phyloP scores from a whole-genome alignment of 2,113 vertebrate genomes.

The Euleptes europaea region DNA sequence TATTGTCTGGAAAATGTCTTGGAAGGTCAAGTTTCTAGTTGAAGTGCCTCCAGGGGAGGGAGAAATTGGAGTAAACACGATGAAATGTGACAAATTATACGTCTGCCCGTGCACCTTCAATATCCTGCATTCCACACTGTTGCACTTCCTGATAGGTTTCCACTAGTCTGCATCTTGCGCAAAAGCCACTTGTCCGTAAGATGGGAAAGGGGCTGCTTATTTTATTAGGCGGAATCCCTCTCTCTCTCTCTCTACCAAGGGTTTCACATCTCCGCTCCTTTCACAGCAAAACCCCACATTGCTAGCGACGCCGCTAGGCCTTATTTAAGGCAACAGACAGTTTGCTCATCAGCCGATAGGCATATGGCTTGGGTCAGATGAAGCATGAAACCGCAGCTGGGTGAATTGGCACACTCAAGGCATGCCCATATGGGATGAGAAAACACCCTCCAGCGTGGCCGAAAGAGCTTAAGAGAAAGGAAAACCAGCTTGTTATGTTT shows the following conservation, averaged over 20 bases:
- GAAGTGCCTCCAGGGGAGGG: conserved; percentile 18
- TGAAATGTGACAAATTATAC: not conserved
- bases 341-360: conserved; percentile 31
- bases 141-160: conserved; percentile 35
- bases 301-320: conserved; percentile 26
- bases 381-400: conserved; percentile 67
- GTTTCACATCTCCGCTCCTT: conserved; percentile 39
- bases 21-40: conserved; percentile 39
- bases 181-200: conserved; percentile 17
- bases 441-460: conserved; percentile 58
- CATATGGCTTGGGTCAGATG: conserved; percentile 62
- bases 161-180: conserved; percentile 17
- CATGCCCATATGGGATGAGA: conserved; percentile 54
- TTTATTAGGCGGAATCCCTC: conserved; percentile 27
- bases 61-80: conserved; percentile 35
- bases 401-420: conserved; percentile 56
- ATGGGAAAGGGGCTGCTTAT: not conserved
- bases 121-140: conserved; percentile 34
- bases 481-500: conserved; percentile 43
- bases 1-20: conserved; percentile 49
- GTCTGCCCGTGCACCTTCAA: conserved; percentile 41
- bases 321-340: conserved; percentile 44
- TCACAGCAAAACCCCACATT: conserved; percentile 45
- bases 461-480: conserved; percentile 53
- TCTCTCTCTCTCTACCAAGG: not conserved